phyloP scores from a whole-genome alignment of 2,888 invertebrate genomes.

The Cheilosia grossa region DNA sequence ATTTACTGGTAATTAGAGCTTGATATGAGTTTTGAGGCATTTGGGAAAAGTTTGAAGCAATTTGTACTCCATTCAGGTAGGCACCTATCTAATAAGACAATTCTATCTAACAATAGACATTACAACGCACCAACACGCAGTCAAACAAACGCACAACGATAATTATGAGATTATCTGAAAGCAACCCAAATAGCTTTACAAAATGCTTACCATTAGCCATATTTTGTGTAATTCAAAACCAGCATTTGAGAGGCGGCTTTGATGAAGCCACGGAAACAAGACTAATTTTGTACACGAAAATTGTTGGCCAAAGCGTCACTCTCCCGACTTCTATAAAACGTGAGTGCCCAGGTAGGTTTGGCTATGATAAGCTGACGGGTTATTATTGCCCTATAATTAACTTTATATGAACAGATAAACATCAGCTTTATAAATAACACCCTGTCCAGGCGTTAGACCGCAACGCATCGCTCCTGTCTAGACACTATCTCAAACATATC shows the following conservation, averaged over 20 bases:
- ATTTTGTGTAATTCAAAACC: slow-evolving; percentile 13
- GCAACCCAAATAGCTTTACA: background rate
- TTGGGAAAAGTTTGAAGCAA: too few relatives aligned
- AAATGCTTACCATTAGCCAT: slow-evolving; percentile 3
- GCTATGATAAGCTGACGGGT: background rate
- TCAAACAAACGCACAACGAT: background rate
- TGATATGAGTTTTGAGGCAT: too few relatives aligned
- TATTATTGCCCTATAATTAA: background rate
- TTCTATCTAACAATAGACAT: too few relatives aligned
- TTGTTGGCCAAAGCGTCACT: background rate
- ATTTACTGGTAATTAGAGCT: too few relatives aligned
- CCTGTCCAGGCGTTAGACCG: background rate
- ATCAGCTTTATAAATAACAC: background rate
- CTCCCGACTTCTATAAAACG: background rate
- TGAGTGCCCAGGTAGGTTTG: background rate
- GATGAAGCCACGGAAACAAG: slow-evolving; percentile 10
- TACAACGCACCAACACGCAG: background rate
- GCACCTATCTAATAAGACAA: too few relatives aligned
- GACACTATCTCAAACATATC: slow-evolving; percentile 8
- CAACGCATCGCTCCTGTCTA: slow-evolving; percentile 24
- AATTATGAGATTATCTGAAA: slow-evolving; percentile 6
- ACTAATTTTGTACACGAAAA: background rate
- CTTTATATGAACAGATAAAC: background rate
- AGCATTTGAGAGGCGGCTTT: slow-evolving; percentile 34
- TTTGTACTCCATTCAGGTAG: too few relatives aligned